Evolutionary conservation across 2,797 vertebrate genomes (phyloP), one percentile per base, ranked within the genome.

Genomic region (Enteromius anoplus): DNA sequence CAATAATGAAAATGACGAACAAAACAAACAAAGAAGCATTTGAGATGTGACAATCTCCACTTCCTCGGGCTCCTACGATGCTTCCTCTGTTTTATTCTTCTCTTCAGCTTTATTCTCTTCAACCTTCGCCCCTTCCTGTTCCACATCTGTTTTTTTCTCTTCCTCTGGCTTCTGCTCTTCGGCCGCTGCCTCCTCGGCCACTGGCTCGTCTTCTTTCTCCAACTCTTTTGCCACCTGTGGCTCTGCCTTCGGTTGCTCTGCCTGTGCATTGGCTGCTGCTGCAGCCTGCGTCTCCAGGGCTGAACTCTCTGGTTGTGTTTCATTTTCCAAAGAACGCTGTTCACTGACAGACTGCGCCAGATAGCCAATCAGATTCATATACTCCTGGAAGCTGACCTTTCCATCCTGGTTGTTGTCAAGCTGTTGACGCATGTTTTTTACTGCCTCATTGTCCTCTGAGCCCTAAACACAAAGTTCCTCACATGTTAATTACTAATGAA

Each of bases 281-380:
- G 68, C 86, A 26, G 88, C 84, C 2, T 84, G 78, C 45, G 79
- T 91, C 45, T 89, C 91, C 45, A 29, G 89, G 1, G 80, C 65
- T 0, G 89, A 87, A 21, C 86, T 82, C 2, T 55, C 78, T 10
- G 82, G 84, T 0, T 87, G 55, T n/a, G 90, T 82, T 26, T 90
- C 82, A 23, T 89, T 87, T 32, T 75, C 70, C 1, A 75, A 23
- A 47, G 0, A 2, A 4, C 86, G 91, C 85, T 94, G 93, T 1
- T 92, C 79, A 32, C 94, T 95, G 72, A 94, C 73, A 0, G 92
- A 69, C 14, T 84, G 80, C 0, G 94, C 94, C 86, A 95, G 84
- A 89, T 93, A 94, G 78, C 94, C 94, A 2, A 96, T 80, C 82
- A 95, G 91, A 88, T 88, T 92, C 93, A 96, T 88, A 91, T 94